Evolutionary conservation across 2,113 vertebrate genomes (phyloP).

Genomic region (Numida meleagris): DNA sequence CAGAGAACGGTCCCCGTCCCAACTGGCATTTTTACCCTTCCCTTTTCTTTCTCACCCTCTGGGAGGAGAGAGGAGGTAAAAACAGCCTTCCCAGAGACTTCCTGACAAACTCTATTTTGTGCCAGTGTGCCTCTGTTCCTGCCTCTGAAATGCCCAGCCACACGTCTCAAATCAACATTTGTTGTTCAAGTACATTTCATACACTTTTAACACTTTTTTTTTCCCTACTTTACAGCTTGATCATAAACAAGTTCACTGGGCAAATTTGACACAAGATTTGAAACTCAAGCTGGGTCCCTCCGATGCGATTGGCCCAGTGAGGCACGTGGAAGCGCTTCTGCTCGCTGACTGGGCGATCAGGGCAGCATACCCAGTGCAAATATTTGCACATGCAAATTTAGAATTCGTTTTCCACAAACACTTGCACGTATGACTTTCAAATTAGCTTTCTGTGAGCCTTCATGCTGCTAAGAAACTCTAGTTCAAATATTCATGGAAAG

Average conservation of each 20-base stretch:
- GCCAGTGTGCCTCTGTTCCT: conserved; percentile 19
- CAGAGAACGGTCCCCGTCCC: not conserved
- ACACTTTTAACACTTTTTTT: conserved; percentile 58
- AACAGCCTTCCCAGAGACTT: not conserved
- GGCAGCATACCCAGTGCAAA: conserved; percentile 55
- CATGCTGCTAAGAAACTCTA: conserved; percentile 53
- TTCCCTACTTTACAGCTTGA: not conserved
- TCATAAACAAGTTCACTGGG: conserved; percentile 52
- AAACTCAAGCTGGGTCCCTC: conserved; percentile 56
- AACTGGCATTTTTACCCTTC: not conserved
- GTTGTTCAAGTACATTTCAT: conserved; percentile 43
- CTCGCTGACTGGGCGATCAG: conserved; percentile 53
- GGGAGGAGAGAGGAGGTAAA: not conserved
- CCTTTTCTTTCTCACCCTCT: not conserved
- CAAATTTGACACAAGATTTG: conserved; percentile 60
- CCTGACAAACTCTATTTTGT: not conserved
- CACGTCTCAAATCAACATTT: conserved; percentile 14
- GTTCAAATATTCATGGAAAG: conserved; percentile 56
- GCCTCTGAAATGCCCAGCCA: conserved; percentile 1
- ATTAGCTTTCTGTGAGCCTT: conserved; percentile 60
- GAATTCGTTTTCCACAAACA: conserved; percentile 66
- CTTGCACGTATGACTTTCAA: conserved; percentile 60
- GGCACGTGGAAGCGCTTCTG: conserved; percentile 32
- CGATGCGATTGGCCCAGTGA: not conserved
- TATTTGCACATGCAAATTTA: conserved; percentile 65